phyloP scores from a whole-genome alignment of 2,797 vertebrate genomes.

The Simalia tracyae region DNA sequence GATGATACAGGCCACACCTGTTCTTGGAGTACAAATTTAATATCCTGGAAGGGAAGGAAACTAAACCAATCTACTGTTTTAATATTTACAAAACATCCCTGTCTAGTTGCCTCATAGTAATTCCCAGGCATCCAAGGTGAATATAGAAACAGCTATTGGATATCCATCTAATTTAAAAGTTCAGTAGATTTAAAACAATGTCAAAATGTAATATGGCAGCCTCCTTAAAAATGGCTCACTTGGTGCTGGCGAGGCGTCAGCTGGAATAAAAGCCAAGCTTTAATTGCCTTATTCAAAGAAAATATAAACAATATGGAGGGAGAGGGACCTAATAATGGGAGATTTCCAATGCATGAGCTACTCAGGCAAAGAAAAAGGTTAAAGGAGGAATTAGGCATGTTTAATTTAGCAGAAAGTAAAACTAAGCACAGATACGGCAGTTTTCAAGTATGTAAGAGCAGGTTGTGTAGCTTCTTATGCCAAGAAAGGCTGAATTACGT shows the following conservation, averaged over 20 bases:
- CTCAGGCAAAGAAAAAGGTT: not conserved
- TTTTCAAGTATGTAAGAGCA: constrained; percentile 10
- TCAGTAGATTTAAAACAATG: not conserved
- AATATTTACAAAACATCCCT: not conserved
- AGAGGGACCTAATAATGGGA: not conserved
- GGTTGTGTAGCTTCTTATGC: constrained; percentile 17
- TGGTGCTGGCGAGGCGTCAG: not conserved
- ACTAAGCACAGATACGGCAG: not conserved
- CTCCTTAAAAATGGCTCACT: not conserved
- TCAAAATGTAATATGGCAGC: not conserved
- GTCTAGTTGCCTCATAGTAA: not conserved
- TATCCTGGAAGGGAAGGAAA: not conserved
- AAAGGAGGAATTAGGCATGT: not conserved
- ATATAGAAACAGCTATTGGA: not conserved
- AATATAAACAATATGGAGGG: not conserved
- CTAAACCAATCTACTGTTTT: not conserved
- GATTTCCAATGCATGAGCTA: not conserved
- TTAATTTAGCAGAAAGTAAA: not conserved
- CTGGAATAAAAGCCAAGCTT: not conserved
- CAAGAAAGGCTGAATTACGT: constrained; percentile 15
- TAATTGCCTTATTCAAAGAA: not conserved
- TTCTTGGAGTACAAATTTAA: not conserved
- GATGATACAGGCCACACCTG: not conserved
- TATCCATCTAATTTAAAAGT: not conserved
- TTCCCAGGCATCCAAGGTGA: not conserved